Evolutionary conservation across 2,888 invertebrate species (phyloP), one percentile per base, ranked within the genome.

Genomic region (Drosophila mayaguana): DNA sequence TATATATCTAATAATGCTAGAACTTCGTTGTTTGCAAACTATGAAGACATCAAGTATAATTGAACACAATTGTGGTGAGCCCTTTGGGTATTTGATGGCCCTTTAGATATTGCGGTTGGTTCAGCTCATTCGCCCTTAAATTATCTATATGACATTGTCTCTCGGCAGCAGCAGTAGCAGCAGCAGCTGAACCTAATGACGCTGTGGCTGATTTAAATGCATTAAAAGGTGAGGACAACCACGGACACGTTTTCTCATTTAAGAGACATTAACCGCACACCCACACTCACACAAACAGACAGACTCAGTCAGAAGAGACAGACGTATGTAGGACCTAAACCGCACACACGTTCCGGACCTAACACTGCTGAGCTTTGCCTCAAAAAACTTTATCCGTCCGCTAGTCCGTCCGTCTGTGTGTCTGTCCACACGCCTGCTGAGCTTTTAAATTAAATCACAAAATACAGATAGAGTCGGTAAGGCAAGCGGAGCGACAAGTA

Each of bases 361-460:
- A 48, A 51, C 50, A 18, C 59, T 71, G 48, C 42, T 70, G 59
- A 68, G 72, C 59, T 48, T 69, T 62, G 62, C 48, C 55, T 51
- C 38, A 60, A 78, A 60, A 78, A 77, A 76, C 64, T 77, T 63
- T 72, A 46, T 45, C 36, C 51, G 42, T 28, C 11, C 18, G 50
- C 18, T 12, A 32, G 28, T 28, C 63, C 38, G 38, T 45, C 38
- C 51, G 42, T 45, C 64, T 36, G 36, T 42, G 36, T 51, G 43
- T 28, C 28, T 32, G 18, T 50, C 18, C 50, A 4, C 28, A 43
- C 53, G 32, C 46, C 25, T 71, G 76, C 67, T 68, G 82, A 78
- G 88, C 90, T 88, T 77, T 89, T 78, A 88, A 84, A 84, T 84
- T 84, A 84, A 84, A 84, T 89, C 84, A 89, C 88, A 82, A 83